Conservation (phyloP, 2,113 vertebrate species). For the Anthoscopus minutus region DNA sequence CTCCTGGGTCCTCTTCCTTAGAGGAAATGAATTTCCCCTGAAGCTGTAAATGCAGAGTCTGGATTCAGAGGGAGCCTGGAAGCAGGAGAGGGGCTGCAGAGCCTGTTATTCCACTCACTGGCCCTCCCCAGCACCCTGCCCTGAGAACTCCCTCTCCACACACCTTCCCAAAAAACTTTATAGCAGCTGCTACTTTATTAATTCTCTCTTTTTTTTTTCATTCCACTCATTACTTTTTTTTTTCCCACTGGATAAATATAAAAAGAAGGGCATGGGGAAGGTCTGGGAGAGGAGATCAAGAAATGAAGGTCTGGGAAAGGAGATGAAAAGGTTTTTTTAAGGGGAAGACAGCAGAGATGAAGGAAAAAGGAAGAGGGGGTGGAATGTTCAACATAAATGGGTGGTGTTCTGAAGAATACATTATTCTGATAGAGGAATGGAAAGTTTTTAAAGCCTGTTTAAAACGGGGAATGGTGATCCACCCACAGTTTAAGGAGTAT, state of each 20-base stretch:
- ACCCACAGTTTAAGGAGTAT: not conserved
- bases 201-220: not conserved
- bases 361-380: not conserved
- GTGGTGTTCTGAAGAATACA: not conserved
- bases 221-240: not conserved
- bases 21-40: not conserved
- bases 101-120: not conserved
- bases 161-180: not conserved
- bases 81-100: not conserved
- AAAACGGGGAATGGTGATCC: not conserved
- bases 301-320: not conserved
- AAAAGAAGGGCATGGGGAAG: not conserved
- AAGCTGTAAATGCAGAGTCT: not conserved
- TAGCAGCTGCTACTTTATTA: not conserved
- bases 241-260: not conserved
- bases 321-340: not conserved
- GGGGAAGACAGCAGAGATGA: not conserved
- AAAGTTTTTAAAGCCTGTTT: not conserved
- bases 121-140: not conserved
- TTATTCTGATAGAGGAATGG: not conserved
- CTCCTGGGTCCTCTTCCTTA: not conserved
- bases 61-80: not conserved
- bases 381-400: not conserved
- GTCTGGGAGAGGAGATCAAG: not conserved
- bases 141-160: not conserved